phyloP scores from a whole-genome alignment of 2,888 invertebrate species.

The Syritta pipiens region DNA sequence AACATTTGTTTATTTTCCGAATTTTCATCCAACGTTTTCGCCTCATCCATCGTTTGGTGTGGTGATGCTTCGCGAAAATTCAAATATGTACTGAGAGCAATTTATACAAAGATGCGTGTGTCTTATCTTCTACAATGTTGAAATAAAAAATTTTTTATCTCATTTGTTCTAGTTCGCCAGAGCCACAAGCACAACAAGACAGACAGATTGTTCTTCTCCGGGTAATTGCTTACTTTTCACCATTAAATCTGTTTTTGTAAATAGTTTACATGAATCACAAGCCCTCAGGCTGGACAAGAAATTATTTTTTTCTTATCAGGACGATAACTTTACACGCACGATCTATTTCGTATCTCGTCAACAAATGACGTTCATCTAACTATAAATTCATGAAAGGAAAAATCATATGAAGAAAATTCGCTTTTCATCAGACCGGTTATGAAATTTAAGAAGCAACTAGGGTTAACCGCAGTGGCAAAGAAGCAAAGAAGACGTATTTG shows the following conservation, averaged over 20 bases:
- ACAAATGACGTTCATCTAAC: constrained; percentile 15
- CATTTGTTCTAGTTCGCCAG: constrained; percentile 39
- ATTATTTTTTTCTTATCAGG: constrained; percentile 13
- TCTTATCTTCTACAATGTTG: constrained; percentile 34
- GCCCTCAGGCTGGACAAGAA: background rate
- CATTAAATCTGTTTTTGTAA: background rate
- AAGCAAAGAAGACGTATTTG: background rate
- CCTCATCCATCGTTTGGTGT: constrained; percentile 44
- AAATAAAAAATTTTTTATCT: constrained; percentile 34
- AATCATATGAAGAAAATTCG: background rate
- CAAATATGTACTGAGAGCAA: constrained; percentile 23
- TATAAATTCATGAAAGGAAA: background rate
- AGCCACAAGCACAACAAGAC: constrained; percentile 18
- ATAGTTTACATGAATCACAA: background rate
- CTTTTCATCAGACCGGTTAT: constrained; percentile 17
- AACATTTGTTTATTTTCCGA: constrained; percentile 26
- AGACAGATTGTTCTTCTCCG: constrained; percentile 5
- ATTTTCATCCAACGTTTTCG: background rate
- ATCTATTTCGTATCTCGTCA: constrained; percentile 23
- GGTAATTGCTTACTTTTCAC: constrained; percentile 9
- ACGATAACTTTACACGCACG: background rate
- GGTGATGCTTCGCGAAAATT: background rate
- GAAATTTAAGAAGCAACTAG: constrained; percentile 29
- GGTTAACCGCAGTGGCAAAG: constrained; percentile 31
- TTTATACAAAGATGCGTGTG: constrained; percentile 4